phyloP scores from a whole-genome alignment of 2,888 invertebrate species.

The Galeruca laticollis region DNA sequence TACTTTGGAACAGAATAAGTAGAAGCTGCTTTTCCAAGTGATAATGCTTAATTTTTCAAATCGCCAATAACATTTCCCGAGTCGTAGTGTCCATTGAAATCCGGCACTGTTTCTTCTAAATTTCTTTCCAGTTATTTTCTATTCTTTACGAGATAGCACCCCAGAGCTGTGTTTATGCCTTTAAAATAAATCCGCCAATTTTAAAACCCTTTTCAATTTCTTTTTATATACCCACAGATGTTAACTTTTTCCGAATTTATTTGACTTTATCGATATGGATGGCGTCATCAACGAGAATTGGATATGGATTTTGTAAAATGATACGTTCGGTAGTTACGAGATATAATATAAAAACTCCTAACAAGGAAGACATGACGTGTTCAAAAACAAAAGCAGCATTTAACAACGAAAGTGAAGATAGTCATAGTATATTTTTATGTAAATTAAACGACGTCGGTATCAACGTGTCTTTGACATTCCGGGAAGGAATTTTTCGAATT shows the following conservation, averaged over 20 bases:
- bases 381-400: slow-evolving; percentile 27
- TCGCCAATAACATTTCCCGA: no score
- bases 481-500: slow-evolving; percentile 62
- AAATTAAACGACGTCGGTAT: slow-evolving; percentile 51
- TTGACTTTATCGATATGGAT: slow-evolving; percentile 42
- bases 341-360: neutral
- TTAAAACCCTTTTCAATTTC: slow-evolving; percentile 62
- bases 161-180: slow-evolving; percentile 60
- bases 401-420: slow-evolving; percentile 41
- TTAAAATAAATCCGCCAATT: slow-evolving; percentile 62
- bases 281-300: slow-evolving; percentile 43
- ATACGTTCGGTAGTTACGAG: slow-evolving; percentile 14
- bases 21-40: no score
- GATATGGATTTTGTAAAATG: slow-evolving; percentile 42
- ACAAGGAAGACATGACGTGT: neutral
- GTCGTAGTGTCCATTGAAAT: neutral
- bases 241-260: slow-evolving; percentile 42
- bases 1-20: no score
- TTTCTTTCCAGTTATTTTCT: slow-evolving; percentile 51
- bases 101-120: neutral
- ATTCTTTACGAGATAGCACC: slow-evolving; percentile 58
- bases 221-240: slow-evolving; percentile 53
- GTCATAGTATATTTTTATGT: slow-evolving; percentile 55
- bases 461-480: slow-evolving; percentile 59
- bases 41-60: no score